Evolutionary conservation across 2,113 vertebrate genomes (phyloP).

Genomic region (Isichthys henryi): DNA sequence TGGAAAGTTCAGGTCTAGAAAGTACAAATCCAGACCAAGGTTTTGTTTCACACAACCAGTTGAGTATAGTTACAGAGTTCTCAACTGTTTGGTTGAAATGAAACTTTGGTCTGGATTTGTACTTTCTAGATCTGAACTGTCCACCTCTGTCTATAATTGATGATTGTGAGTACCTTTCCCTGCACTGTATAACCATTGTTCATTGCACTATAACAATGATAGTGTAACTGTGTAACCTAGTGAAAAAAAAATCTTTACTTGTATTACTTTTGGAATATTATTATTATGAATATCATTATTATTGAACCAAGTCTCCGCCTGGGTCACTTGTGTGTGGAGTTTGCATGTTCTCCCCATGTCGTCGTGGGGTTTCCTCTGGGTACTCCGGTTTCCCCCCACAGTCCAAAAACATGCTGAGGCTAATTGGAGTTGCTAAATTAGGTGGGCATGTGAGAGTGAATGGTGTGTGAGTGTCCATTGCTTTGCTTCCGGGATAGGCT

Average conservation of each 20-base stretch:
- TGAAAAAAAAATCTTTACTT: background rate
- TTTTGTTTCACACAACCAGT: background rate
- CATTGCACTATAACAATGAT: background rate
- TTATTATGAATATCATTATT: too few species aligned
- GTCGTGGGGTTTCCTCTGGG: too few species aligned
- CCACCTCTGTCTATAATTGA: background rate
- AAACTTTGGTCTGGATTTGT: background rate
- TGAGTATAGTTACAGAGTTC: background rate
- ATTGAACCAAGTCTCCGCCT: too few species aligned
- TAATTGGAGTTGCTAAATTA: too few species aligned
- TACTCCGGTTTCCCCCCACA: too few species aligned
- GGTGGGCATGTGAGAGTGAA: too few species aligned
- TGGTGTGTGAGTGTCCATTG: too few species aligned
- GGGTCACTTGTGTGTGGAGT: too few species aligned
- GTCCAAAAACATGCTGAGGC: too few species aligned
- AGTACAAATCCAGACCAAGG: background rate
- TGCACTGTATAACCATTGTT: background rate
- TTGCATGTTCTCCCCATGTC: too few species aligned
- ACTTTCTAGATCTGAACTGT: background rate
- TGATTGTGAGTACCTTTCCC: background rate
- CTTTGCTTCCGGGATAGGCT: too few species aligned
- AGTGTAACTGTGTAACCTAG: background rate
- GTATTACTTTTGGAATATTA: too few species aligned
- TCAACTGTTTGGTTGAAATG: background rate
- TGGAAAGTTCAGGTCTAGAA: background rate